Evolutionary conservation across 64 coral and sea anemone genomes (phyloP), one percentile per base, ranked within the genome.

Genomic region (Acropora yongei): DNA sequence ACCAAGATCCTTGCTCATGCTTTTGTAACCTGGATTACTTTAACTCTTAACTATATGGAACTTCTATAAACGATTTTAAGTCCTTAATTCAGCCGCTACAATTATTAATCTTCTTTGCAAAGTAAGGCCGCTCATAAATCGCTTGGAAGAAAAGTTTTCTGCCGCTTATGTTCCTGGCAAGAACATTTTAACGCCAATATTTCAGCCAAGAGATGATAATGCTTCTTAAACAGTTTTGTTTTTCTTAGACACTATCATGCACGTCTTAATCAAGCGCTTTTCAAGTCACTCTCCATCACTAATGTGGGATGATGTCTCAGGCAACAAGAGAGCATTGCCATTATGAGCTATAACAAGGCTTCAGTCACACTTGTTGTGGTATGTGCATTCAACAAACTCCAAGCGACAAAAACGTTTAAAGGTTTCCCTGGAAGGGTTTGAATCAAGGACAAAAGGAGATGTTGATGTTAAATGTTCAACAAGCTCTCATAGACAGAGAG

Each of bases 361-460:
- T 5, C 51, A 55, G 51, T 55, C 10, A 10, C 51, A 68, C 55
- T 80, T 41, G 30, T 30, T 30, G 49, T 80, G 78, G 78, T 50
- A 80, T 57, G 49, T 57, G 78, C 20, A 48, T 80, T 80, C 49
- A 80, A 80, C 20, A 50, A 80, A 80, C 1, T 80, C 6, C 2
- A 50, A 82, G 79, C 79, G 1, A 55, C 55, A 14, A 82, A 82
- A 82, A 82, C 51, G 39, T 55, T 63, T 16, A 80, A 80, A 30
- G 55, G 40, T 82, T 65, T 39, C 53, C 4, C 17, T 80, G 17
- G 30, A 40, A 30, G 19, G 49, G 51, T 80, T n/a, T 55, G 49
- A 65, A 19, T 82, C 55, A 65, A 82, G 79, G 9, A 63, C 79
- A 65, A 82, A 80, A 30, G 50, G 78, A 80, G 4, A 30, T 57